Evolutionary conservation across 2,797 vertebrate genomes (phyloP), one percentile per base, ranked within the genome.

Genomic region (Oreortyx pictus): DNA sequence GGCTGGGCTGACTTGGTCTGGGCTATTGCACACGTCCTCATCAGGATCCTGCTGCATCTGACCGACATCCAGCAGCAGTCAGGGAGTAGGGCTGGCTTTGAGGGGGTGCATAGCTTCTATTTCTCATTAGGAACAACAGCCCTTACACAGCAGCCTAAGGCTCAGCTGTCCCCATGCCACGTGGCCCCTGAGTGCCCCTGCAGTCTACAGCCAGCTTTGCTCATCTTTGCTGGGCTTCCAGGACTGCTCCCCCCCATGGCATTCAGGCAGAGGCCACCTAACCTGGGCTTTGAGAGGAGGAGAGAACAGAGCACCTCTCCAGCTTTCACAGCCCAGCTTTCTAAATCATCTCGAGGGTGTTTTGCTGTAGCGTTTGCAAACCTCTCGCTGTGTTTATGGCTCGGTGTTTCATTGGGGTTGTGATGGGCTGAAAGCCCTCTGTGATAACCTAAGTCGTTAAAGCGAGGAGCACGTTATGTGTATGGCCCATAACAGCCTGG

Each of bases 391-490:
- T 46, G 43, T 59, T 94, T 81, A 78, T 75, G 66, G 68, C 82
- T 70, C 56, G 17, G 0, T 88, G 82, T 78, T 95, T 94, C 84
- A 43, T 16, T 43, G 47, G 56, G 33, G 11, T 18, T 72, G 43
- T 80, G 64, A 83, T 82, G 88, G 73, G 52, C 87, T 83, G 56
- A 64, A 89, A 89, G 90, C 31, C 56, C 18, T 83, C 43, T 70
- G 2, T 82, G 80, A 54, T 3, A 92, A 44, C 84, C 60, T 54
- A 78, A 92, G 71, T 37, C 67, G 56, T 78, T 86, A 67, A 92
- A 89, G 70, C 4, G 12, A 61, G 59, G 82, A 68, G 15, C 4
- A 0, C 3, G 5, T 74, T 74, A 31, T 24, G 27, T 54, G 22
- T 81, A 23, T 13, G 24, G 37, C 52, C 49, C 73, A 29, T 49